Percentiles rank a stretch among this genome's conserved stretches.
phyloP scores from a whole-genome alignment of 2,113 vertebrate genomes.

The Pseudonaja textilis region DNA sequence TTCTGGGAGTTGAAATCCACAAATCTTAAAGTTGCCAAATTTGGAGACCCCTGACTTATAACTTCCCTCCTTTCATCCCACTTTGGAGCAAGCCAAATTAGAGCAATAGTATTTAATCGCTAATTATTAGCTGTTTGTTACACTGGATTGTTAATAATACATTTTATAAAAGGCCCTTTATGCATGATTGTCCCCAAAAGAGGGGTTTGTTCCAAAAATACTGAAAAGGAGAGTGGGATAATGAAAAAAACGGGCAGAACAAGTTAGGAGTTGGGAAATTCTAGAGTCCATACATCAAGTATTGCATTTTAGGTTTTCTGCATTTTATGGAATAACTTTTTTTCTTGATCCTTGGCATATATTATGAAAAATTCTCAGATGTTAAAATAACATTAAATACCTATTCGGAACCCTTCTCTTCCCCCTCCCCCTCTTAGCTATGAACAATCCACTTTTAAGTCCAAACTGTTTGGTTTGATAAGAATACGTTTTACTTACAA shows the following conservation, averaged over 20 bases:
- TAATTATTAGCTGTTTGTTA: not conserved
- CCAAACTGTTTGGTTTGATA: slow-evolving; percentile 48
- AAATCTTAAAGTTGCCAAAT: no score
- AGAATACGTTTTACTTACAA: slow-evolving; percentile 87
- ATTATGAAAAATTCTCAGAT: slow-evolving; percentile 48
- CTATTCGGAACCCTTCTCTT: not conserved
- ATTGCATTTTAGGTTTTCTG: slow-evolving; percentile 78
- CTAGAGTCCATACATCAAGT: slow-evolving; percentile 67
- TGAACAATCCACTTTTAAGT: slow-evolving; percentile 46
- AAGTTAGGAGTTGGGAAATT: not conserved
- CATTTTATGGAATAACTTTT: slow-evolving; percentile 42
- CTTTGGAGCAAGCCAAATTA: not conserved
- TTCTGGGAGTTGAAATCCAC: no score
- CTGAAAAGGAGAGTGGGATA: not conserved
- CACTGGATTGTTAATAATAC: not conserved
- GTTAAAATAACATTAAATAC: slow-evolving; percentile 40
- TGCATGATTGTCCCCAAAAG: not conserved
- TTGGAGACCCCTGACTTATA: no score
- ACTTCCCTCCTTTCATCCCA: not conserved
- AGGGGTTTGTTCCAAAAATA: not conserved
- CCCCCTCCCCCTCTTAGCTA: not conserved
- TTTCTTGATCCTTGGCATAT: slow-evolving; percentile 45
- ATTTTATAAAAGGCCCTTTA: not conserved
- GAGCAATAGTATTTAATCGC: not conserved
- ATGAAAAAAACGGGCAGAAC: not conserved